Evolutionary conservation across 2,888 invertebrate genomes (phyloP).

Genomic region (Calliphora vomitoria): DNA sequence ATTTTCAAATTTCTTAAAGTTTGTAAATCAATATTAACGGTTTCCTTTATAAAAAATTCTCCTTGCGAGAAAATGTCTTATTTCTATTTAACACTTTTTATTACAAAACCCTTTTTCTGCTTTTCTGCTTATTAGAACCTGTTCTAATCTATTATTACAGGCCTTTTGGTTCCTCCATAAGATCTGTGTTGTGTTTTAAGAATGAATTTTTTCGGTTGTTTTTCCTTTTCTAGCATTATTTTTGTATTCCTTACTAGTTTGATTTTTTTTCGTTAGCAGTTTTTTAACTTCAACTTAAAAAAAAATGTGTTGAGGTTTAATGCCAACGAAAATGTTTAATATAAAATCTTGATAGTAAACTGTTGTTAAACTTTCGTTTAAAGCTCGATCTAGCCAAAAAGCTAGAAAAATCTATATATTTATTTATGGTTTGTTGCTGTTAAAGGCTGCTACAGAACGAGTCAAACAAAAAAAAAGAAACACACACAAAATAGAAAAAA

Average conservation of each 20-base stretch:
- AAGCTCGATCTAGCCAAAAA: conserved; percentile 54
- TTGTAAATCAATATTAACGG: too few relatives aligned
- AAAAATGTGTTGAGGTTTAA: conserved; percentile 61
- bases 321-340: conserved; percentile 55
- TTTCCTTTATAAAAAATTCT: too few relatives aligned
- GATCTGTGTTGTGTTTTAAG: conserved; percentile 51
- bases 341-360: conserved; percentile 71
- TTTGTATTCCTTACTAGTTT: background rate
- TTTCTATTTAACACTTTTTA: conserved; percentile 25
- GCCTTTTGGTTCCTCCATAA: background rate
- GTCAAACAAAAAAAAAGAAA: conserved; percentile 12
- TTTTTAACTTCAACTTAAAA: background rate
- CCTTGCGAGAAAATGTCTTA: too few relatives aligned
- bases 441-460: conserved; percentile 6
- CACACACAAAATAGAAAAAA: conserved; percentile 47
- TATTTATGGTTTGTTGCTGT: conserved; percentile 65
- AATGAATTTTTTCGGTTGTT: conserved; percentile 60
- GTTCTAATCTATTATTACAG: conserved; percentile 65
- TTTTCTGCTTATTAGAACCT: conserved; percentile 58
- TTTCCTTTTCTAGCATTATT: conserved; percentile 12
- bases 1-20: too few relatives aligned
- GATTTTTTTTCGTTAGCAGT: background rate
- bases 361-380: conserved; percentile 73
- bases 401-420: conserved; percentile 49
- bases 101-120: conserved; percentile 16